Percentiles rank a stretch among this genome's conserved stretches.
phyloP scores from a whole-genome alignment of 1,140 invertebrate genomes.

The Aphidius gifuensis region DNA sequence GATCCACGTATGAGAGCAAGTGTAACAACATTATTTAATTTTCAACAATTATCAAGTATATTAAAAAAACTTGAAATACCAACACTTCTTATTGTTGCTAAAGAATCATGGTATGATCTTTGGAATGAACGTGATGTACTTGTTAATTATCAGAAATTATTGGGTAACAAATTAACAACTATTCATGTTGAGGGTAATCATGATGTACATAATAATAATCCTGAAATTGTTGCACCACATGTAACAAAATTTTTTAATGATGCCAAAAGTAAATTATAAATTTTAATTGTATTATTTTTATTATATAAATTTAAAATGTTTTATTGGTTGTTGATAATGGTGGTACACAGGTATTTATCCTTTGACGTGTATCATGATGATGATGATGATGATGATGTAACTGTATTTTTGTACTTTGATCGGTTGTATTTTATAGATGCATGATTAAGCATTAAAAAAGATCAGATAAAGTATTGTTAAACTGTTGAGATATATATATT shows the following conservation, averaged over 20 bases:
- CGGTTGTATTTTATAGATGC: no score
- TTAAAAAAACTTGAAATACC: slow-evolving; percentile 30
- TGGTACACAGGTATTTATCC: not conserved
- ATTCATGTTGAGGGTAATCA: slow-evolving; percentile 60
- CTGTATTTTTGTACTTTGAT: no score
- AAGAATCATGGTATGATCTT: slow-evolving; percentile 27
- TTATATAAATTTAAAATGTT: no score
- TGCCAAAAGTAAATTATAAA: slow-evolving; percentile 38
- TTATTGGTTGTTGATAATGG: not conserved
- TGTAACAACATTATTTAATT: slow-evolving; percentile 23
- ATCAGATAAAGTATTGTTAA: no score
- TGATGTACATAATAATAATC: slow-evolving; percentile 63
- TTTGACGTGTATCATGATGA: no score
- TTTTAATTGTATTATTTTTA: not conserved
- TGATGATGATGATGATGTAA: no score
- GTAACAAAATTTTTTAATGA: slow-evolving; percentile 47
- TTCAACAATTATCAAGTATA: slow-evolving; percentile 24
- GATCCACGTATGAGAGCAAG: slow-evolving; percentile 41
- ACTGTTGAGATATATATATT: no score
- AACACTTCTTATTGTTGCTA: slow-evolving; percentile 36
- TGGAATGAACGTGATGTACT: slow-evolving; percentile 26
- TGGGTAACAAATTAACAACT: slow-evolving; percentile 26
- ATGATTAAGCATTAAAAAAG: no score
- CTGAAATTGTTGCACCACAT: slow-evolving; percentile 53
- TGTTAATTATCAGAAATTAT: slow-evolving; percentile 22